Base-by-base conservation (phyloP, 2,113 vertebrate genomes). In the Ceyx melanurus region DNA sequence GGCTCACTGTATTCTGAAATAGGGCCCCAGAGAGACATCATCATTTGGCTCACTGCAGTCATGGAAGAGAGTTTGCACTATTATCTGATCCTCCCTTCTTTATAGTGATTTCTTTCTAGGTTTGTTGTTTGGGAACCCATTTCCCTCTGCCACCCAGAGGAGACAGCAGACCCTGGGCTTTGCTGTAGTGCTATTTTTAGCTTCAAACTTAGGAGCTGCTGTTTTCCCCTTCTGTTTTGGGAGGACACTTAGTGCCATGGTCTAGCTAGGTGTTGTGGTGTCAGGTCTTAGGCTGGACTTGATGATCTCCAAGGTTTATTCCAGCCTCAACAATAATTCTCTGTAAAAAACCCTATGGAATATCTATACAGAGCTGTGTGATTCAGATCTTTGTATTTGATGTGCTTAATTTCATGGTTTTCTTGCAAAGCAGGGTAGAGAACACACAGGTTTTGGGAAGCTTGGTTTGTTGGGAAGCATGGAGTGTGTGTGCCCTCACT, bases 401-500 rank as follows among this genome's bases (percentile, higher is more conserved):
- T 35, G 9, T 4, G 0, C 48, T 90, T 64, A 3, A 13, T 53
- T 64, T 0, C 4, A 6, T 22, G 66, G 22, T 16, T 45, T 2
- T 28, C 10, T 35, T 51, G 15, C 33, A 48, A 26, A 64, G 46
- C 29, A 22, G n/a, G 10, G 20, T 31, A 12, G 45, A 61, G 66
- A 53, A 29, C 12, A 2, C 0, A 0, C 6, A 5, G 7, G 15
- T 67, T 37, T 83, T 13, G 80, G 40, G 67, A 12, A 18, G 60
- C 31, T 5, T 48, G 26, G 28, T 42, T 54, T 61, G n/a, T 64
- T 25, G 45, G 5, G 4, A 19, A 42, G 46, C 13, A 48, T 65
- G 35, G 10, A 28, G 12, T 2, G 11, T 0, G 0, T 5, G 26
- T 57, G 61, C 23, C 85, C 25, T 71, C 11, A 0, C 56, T 40